Conservation (phyloP, 2,888 invertebrate genomes). For the Lasiommata megera region DNA sequence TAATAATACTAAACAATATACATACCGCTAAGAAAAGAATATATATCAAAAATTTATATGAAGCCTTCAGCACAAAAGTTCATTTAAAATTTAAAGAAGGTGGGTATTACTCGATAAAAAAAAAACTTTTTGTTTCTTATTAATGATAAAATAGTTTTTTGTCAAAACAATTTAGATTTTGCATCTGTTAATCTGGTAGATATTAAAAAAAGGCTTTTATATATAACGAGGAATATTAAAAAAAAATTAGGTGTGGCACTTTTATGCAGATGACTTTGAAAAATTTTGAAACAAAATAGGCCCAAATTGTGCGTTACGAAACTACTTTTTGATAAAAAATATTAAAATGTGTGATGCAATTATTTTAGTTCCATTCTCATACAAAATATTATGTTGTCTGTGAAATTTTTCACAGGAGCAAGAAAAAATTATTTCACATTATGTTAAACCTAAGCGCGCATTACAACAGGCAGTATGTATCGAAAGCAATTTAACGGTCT, state of each 20-base stretch:
- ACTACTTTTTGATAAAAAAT: background rate
- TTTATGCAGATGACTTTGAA: background rate
- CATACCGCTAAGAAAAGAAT: conserved; percentile 12
- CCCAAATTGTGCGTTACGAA: conserved; percentile 4
- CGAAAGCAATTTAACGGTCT: no score
- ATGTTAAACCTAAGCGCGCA: background rate
- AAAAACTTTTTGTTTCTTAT: no score
- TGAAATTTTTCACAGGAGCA: background rate
- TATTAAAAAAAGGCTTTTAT: no score
- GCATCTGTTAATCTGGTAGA: no score
- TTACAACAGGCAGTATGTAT: background rate
- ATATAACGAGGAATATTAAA: no score
- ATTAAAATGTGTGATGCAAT: background rate
- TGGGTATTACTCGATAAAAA: no score
- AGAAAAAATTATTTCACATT: background rate
- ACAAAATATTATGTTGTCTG: background rate
- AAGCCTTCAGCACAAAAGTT: background rate
- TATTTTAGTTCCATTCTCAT: background rate
- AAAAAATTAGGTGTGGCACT: background rate
- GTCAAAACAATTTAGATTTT: no score
- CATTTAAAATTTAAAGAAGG: no score
- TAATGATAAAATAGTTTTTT: no score
- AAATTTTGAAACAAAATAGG: background rate
- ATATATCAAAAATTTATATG: background rate
- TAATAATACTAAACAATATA: conserved; percentile 52